These are phyloP conservation scores for Pogonognathellus flavescens DNA, from an alignment of 1,140 invertebrate species.

Conservation along the genomic window DNA sequence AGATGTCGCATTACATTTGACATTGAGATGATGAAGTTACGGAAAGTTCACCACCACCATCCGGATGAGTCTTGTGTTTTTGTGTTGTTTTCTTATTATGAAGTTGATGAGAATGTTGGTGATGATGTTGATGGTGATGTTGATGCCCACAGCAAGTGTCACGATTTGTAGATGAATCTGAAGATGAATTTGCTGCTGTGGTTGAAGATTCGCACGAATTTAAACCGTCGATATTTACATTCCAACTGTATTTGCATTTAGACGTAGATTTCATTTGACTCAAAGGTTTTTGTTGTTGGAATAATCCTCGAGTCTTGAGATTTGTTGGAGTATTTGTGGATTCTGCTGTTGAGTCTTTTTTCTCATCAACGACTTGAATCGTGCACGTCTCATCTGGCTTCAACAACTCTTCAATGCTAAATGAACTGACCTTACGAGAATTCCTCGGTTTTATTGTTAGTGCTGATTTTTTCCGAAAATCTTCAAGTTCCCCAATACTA, in stretches of 20 bases:
- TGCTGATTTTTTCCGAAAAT: constrained; percentile 20
- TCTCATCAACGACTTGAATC: not conserved
- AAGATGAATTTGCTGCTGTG: not conserved
- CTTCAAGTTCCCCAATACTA: not conserved
- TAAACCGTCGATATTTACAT: not conserved
- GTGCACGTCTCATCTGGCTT: constrained; percentile 74
- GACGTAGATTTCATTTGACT: not conserved
- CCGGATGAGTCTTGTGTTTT: constrained; percentile 11
- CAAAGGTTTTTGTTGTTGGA: not conserved
- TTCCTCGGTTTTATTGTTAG: not conserved
- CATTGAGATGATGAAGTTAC: constrained; percentile 8
- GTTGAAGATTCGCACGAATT: not conserved
- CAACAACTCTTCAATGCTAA: constrained; percentile 87
- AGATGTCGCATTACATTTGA: constrained; percentile 19
- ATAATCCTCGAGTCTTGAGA: not conserved
- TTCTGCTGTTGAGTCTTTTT: not conserved
- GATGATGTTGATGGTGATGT: constrained; percentile 22
- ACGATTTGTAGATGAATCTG: not conserved
- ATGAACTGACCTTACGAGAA: constrained; percentile 78
- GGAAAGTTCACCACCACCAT: constrained; percentile 20
- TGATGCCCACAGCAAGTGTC: not conserved
- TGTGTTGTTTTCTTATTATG: constrained; percentile 15
- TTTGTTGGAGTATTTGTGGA: no score
- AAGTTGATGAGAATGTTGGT: not conserved
- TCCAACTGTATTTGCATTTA: constrained; percentile 41